Conservation (phyloP, 2,888 invertebrate species). For the Stenichneumon culpator region DNA sequence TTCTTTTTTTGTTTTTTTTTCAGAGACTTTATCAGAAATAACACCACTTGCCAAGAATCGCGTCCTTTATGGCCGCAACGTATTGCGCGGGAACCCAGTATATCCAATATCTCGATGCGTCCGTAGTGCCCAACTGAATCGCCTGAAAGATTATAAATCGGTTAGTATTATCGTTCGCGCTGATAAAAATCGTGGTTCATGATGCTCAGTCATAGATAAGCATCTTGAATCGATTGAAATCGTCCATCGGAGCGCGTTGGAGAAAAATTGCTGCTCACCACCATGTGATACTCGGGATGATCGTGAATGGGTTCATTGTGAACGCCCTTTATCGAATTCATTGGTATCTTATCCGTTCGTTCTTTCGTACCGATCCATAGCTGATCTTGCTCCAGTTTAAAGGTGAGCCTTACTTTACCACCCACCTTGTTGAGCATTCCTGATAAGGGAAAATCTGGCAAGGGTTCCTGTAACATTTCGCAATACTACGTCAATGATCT, state of each 20-base stretch:
- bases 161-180: background rate
- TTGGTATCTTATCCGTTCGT: conserved; percentile 95
- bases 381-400: conserved; percentile 96
- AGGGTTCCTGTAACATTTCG: conserved; percentile 88
- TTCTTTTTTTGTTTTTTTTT: conserved; percentile 15
- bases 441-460: conserved; percentile 93
- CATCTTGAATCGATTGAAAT: background rate
- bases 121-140: conserved; percentile 95
- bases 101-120: conserved; percentile 96
- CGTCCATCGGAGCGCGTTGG: background rate
- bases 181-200: background rate
- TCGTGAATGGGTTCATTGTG: conserved; percentile 93
- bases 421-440: conserved; percentile 97
- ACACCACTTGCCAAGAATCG: conserved; percentile 95
- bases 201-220: background rate
- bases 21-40: conserved; percentile 87
- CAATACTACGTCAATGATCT: background rate
- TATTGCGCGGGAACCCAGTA: conserved; percentile 98
- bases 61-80: conserved; percentile 95
- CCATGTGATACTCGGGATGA: conserved; percentile 95
- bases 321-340: conserved; percentile 95
- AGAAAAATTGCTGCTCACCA: conserved; percentile 88
- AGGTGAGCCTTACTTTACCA: conserved; percentile 95
- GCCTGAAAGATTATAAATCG: conserved; percentile 87
- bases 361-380: conserved; percentile 97